A percentile compares a stretch with the other conserved stretches of the same genome.
Evolutionary conservation across 1,140 invertebrate genomes (phyloP).

Genomic region (Cyphomyrmex costatus): DNA sequence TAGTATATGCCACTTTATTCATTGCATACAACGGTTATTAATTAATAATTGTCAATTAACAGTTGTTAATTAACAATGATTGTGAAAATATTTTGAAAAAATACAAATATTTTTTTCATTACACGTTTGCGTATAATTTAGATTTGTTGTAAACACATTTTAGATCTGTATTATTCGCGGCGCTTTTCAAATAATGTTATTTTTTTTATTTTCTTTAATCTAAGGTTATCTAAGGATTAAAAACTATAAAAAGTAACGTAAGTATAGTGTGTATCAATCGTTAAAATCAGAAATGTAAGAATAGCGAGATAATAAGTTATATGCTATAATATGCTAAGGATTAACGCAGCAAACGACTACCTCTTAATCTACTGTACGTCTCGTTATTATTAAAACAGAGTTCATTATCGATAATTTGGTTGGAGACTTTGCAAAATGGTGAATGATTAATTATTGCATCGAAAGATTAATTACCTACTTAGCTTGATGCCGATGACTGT

Average conservation of each 20-base stretch:
- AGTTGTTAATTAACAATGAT: neutral
- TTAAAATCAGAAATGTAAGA: slow-evolving; percentile 41
- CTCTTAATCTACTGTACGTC: slow-evolving; percentile 24
- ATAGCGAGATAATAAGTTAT: slow-evolving; percentile 30
- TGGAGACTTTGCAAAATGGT: neutral
- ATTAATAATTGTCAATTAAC: neutral
- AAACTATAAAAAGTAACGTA: neutral
- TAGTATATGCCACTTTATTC: neutral
- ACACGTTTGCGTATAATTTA: neutral
- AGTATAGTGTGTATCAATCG: neutral
- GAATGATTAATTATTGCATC: neutral
- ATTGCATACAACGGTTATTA: neutral
- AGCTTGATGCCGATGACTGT: neutral
- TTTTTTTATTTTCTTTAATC: too few relatives aligned
- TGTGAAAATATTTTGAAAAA: neutral
- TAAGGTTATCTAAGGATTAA: neutral
- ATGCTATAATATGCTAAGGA: slow-evolving; percentile 33
- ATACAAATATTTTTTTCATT: neutral
- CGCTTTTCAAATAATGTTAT: neutral
- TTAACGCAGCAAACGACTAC: slow-evolving; percentile 54
- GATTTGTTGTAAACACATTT: neutral
- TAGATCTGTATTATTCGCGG: neutral
- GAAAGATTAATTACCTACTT: neutral
- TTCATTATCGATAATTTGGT: neutral
- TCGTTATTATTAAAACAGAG: slow-evolving; percentile 33